Evolutionary conservation across 37 sponge, comb jelly and placozoan genomes (phyloP), one percentile per base, ranked within the genome.

Genomic region (Amphimedon queenslandica): DNA sequence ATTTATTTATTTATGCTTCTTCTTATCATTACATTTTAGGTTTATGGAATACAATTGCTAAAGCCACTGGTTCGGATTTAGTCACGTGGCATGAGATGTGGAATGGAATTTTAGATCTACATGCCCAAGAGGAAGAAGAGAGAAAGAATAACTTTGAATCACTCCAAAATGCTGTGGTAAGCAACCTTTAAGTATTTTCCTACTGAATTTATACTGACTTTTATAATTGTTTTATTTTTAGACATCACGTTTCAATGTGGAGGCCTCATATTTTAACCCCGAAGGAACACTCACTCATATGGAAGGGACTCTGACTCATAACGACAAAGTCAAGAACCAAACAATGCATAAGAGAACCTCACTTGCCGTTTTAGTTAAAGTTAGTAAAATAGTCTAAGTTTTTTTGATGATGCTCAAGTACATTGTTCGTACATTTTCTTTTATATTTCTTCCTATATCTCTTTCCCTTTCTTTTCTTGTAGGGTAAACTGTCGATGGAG

Each of bases 351-450:
- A 77, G 43, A 78, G 79, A 64, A 94, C 94, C 11, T 92, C 94
- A 2, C 31, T 89, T 60, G 94, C 91, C n/a, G 91, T 94, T 3
- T 67, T 94, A 0, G 71, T 90, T 2, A 94, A 94, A 87, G 94
- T 93, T 79, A n/a, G 74, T 2, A 33, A 13, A 32, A 31, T 23
- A 72, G 31, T 24, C 8, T 47, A 2, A 24, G 8, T 18, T 23
- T 32, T n/a, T n/a, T n/a, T n/a, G n/a, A n/a, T n/a, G n/a, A n/a
- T n/a, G n/a, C n/a, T n/a, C n/a, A n/a, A n/a, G n/a, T n/a, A n/a
- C n/a, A n/a, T n/a, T n/a, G n/a, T n/a, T n/a, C n/a, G n/a, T n/a
- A n/a, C n/a, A n/a, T n/a, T n/a, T n/a, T n/a, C n/a, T n/a, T n/a
- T n/a, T n/a, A n/a, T n/a, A n/a, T n/a, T n/a, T n/a, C n/a, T n/a